Conservation (phyloP, 2,113 vertebrate genomes). For the Lampris megalopsis region DNA sequence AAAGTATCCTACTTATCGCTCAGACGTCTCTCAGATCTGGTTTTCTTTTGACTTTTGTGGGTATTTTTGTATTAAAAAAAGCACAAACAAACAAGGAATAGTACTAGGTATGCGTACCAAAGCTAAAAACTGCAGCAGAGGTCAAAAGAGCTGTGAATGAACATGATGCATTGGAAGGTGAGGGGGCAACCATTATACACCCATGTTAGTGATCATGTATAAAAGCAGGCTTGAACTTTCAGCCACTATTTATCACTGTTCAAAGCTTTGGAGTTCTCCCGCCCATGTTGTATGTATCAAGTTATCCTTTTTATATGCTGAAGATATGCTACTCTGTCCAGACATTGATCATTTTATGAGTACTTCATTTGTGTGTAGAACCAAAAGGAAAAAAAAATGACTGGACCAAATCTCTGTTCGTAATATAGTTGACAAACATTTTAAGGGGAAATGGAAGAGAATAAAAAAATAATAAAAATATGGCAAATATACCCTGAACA, state of each 20-base stretch:
- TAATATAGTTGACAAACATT: constrained; percentile 64
- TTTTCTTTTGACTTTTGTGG: too few relatives aligned
- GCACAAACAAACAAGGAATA: too few relatives aligned
- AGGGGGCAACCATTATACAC: constrained; percentile 95
- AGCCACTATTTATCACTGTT: constrained; percentile 47
- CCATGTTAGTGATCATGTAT: constrained; percentile 81
- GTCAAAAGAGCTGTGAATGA: neutral
- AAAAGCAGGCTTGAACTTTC: constrained; percentile 74
- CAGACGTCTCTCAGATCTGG: too few relatives aligned
- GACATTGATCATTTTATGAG: constrained; percentile 65
- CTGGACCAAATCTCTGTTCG: constrained; percentile 70
- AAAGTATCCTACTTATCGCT: neutral
- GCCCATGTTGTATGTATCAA: constrained; percentile 83
- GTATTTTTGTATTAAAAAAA: too few relatives aligned
- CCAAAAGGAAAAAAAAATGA: constrained; percentile 39
- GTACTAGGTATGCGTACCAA: too few relatives aligned
- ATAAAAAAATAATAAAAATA: constrained; percentile 68
- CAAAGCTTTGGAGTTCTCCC: constrained; percentile 45
- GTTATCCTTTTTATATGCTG: constrained; percentile 86
- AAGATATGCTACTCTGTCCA: constrained; percentile 57
- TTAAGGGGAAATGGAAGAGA: constrained; percentile 55
- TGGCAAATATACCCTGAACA: constrained; percentile 80
- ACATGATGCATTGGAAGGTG: constrained; percentile 73
- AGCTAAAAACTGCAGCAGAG: too few relatives aligned
- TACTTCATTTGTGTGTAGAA: constrained; percentile 64